Conservation (phyloP, 2,113 vertebrate species). For the Chascanopsetta lugubris region DNA sequence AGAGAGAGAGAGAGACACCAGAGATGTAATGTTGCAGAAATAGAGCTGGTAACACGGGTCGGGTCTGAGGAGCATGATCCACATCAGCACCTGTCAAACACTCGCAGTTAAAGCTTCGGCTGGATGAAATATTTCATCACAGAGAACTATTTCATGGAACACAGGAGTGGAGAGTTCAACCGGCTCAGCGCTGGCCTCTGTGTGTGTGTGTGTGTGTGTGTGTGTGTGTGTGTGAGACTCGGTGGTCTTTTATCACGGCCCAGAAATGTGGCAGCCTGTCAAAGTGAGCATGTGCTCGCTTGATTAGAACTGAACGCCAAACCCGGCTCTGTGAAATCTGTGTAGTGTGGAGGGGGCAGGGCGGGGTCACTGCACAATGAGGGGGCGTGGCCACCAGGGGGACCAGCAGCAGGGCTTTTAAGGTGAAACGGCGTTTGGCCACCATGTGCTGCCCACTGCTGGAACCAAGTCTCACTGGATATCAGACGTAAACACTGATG, state of each 20-base stretch:
- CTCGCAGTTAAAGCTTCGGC: too few species aligned
- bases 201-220: neutral
- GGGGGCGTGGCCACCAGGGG: constrained; percentile 7
- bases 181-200: too few species aligned
- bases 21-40: too few species aligned
- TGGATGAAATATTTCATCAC: constrained; percentile 25
- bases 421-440: too few species aligned
- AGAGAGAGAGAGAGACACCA: too few species aligned
- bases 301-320: constrained; percentile 24
- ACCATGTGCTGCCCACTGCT: too few species aligned
- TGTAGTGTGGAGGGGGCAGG: neutral
- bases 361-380: constrained; percentile 1
- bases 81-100: too few species aligned
- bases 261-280: constrained; percentile 28
- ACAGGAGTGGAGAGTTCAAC: neutral
- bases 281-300: constrained; percentile 34
- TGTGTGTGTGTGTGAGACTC: neutral
- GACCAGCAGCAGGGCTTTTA: neutral
- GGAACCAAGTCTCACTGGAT: too few species aligned
- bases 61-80: too few species aligned
- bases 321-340: neutral
- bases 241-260: constrained; percentile 25
- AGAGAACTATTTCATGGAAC: constrained; percentile 8
- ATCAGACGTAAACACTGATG: too few species aligned
- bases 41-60: too few species aligned